phyloP scores from a whole-genome alignment of 2,888 invertebrate species.

The Dynastes hyllus region DNA sequence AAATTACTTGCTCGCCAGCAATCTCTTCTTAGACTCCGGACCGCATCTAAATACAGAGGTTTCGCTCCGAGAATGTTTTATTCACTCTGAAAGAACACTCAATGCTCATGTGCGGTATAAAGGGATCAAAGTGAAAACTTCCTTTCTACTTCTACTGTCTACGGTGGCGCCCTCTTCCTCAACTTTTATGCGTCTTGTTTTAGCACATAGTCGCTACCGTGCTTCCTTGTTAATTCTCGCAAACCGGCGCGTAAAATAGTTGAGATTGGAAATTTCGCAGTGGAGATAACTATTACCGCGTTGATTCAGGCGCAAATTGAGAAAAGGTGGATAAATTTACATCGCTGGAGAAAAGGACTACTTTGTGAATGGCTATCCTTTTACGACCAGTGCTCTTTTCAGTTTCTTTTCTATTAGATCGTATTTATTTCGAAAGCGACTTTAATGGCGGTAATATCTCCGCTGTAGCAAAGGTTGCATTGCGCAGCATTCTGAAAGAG shows the following conservation, averaged over 20 bases:
- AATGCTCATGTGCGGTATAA: slow-evolving; percentile 60
- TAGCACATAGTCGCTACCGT: slow-evolving; percentile 7
- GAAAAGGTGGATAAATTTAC: slow-evolving; percentile 28
- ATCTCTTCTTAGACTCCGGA: slow-evolving; percentile 52
- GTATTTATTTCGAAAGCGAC: not conserved
- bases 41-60: slow-evolving; percentile 56
- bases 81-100: slow-evolving; percentile 58
- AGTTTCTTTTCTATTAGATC: not conserved
- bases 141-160: slow-evolving; percentile 27
- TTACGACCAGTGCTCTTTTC: not conserved
- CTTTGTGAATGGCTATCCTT: not conserved
- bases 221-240: slow-evolving; percentile 30
- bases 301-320: slow-evolving; percentile 28
- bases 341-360: not conserved
- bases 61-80: slow-evolving; percentile 59
- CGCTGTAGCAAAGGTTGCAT: not conserved
- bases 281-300: slow-evolving; percentile 11
- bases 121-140: slow-evolving; percentile 63
- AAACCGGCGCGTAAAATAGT: slow-evolving; percentile 14
- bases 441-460: not conserved
- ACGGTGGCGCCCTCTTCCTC: slow-evolving; percentile 24
- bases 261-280: slow-evolving; percentile 26
- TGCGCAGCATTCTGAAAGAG: not conserved
- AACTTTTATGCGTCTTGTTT: slow-evolving; percentile 45
- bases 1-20: not conserved